Conservation (phyloP, 1,140 invertebrate species). For the Daktulosphaira vitifoliae region DNA sequence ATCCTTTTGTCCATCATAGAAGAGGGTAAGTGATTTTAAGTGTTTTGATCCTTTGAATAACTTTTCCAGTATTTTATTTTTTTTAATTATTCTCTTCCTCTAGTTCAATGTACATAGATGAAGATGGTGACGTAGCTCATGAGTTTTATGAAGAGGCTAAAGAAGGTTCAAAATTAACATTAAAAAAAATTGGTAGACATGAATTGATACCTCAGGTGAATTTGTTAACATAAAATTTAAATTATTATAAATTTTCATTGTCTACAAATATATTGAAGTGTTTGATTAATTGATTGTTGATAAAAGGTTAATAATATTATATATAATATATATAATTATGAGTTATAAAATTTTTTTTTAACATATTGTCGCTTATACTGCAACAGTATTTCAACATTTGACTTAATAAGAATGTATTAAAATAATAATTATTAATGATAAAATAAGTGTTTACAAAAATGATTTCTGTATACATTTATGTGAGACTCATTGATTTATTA, state of each 20-base stretch:
- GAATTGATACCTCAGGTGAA: slow-evolving; percentile 44
- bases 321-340: no score
- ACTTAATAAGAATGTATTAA: no score
- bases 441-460: no score
- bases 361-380: no score
- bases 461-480: no score
- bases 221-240: background rate
- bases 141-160: slow-evolving; percentile 47
- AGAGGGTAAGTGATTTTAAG: slow-evolving; percentile 32
- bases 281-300: no score
- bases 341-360: no score
- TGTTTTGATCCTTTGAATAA: background rate
- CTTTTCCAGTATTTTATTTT: background rate
- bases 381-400: no score
- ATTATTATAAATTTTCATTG: background rate
- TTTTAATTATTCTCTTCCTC: slow-evolving; percentile 35
- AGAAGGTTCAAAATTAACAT: slow-evolving; percentile 41
- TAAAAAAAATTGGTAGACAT: slow-evolving; percentile 40
- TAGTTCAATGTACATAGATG: slow-evolving; percentile 49
- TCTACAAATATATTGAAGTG: no score
- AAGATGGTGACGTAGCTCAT: slow-evolving; percentile 49
- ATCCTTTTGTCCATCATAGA: slow-evolving; percentile 13
- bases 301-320: no score
- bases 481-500: no score
- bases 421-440: no score